These are phyloP conservation scores for Julus scandinavius DNA, from an alignment of 2,888 invertebrate species.

Conservation along the genomic window DNA sequence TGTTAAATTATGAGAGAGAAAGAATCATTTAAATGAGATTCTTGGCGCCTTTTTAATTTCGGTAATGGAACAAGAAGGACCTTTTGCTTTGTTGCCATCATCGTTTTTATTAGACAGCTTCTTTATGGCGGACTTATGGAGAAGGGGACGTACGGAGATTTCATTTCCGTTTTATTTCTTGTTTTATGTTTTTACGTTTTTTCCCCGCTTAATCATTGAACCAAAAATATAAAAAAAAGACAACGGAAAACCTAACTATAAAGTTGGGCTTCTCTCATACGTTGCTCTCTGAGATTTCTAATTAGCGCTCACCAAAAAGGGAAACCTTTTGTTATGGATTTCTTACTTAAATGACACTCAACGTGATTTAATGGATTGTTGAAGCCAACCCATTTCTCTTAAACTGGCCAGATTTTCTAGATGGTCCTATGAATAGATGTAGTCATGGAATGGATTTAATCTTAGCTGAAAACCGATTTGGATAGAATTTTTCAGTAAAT, in stretches of 20 bases:
- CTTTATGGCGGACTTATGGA: not conserved
- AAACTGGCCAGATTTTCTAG: no score
- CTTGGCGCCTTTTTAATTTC: conserved; percentile 39
- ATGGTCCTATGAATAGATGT: no score
- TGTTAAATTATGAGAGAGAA: conserved; percentile 16
- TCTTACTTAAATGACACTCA: not conserved
- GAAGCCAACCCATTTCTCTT: no score
- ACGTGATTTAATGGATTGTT: not conserved
- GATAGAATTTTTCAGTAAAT: no score
- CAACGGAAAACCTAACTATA: not conserved
- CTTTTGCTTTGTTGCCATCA: not conserved
- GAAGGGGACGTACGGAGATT: not conserved
- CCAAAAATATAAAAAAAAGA: not conserved
- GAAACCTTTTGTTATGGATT: not conserved
- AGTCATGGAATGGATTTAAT: no score
- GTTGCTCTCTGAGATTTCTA: not conserved
- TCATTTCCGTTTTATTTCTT: conserved; percentile 35
- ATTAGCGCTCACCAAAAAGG: not conserved
- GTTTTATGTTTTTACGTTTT: conserved; percentile 30
- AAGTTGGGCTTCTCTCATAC: not conserved
- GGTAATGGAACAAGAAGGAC: conserved; percentile 26
- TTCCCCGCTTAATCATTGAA: not conserved
- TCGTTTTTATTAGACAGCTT: not conserved
- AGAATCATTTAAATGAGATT: not conserved
- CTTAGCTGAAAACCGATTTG: no score